Percentiles rank a stretch among this genome's conserved stretches.
These are phyloP conservation scores for Diglossa brunneiventris DNA, from an alignment of 2,113 vertebrate genomes.

Conservation along the genomic window DNA sequence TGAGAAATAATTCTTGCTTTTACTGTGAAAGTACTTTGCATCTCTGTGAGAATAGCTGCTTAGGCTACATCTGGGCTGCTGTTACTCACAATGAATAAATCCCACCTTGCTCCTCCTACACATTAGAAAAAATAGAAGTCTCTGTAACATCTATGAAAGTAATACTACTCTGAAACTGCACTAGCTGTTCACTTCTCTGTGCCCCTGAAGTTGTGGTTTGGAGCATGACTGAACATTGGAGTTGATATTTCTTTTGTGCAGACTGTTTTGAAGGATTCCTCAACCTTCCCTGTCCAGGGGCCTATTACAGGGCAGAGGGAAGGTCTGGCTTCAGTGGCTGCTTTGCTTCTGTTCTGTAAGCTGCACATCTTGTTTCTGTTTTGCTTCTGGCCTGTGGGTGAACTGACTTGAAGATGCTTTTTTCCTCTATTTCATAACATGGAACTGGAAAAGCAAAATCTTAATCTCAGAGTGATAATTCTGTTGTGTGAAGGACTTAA, in stretches of 20 bases:
- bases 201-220: neutral
- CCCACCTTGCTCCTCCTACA: neutral
- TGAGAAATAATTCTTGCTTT: neutral
- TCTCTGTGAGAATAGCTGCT: neutral
- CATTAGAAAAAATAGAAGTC: neutral
- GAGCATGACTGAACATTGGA: neutral
- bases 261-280: neutral
- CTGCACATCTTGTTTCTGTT: conserved; percentile 5
- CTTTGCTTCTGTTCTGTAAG: neutral
- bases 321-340: neutral
- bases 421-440: neutral
- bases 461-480: neutral
- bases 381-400: neutral
- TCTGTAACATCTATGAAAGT: neutral
- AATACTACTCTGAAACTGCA: neutral
- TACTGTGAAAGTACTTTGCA: neutral
- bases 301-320: neutral
- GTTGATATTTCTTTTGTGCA: neutral
- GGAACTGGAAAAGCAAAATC: neutral
- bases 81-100: neutral
- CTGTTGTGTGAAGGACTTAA: neutral
- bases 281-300: neutral
- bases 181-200: neutral
- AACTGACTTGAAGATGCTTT: neutral
- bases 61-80: neutral